Conservation (phyloP, 2,113 vertebrate genomes). For the Thymallus thymallus region DNA sequence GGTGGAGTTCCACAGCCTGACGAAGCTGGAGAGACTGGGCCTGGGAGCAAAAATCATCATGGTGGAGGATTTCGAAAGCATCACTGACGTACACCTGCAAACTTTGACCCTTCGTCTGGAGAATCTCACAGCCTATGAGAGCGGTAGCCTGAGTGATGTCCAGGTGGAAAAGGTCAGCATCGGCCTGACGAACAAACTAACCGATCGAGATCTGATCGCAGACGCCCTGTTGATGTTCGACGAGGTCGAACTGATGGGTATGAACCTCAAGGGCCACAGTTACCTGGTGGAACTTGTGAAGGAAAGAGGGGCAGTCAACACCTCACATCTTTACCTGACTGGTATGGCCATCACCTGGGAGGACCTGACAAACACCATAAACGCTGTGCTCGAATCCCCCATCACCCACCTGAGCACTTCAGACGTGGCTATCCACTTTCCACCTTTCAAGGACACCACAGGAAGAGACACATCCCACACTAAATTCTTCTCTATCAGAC, state of each 20-base stretch:
- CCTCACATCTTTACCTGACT: slow-evolving; percentile 67
- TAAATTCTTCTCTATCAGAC: slow-evolving; percentile 62
- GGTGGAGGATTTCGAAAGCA: slow-evolving; percentile 65
- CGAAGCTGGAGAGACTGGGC: slow-evolving; percentile 73
- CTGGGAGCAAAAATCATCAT: slow-evolving; percentile 72
- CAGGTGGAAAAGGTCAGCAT: slow-evolving; percentile 70
- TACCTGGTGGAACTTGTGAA: slow-evolving; percentile 41
- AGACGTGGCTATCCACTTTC: slow-evolving; percentile 36
- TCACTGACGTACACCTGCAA: slow-evolving; percentile 64
- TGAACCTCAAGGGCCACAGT: slow-evolving; percentile 9
- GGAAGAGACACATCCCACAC: slow-evolving; percentile 42
- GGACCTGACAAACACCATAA: slow-evolving; percentile 55
- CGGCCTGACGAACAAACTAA: slow-evolving; percentile 34
- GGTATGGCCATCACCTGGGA: slow-evolving; percentile 68
- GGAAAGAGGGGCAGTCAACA: slow-evolving; percentile 20
- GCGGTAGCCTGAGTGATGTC: slow-evolving; percentile 66
- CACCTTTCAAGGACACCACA: background rate
- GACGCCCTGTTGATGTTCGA: slow-evolving; percentile 68
- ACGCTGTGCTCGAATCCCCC: slow-evolving; percentile 61
- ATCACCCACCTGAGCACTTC: slow-evolving; percentile 65
- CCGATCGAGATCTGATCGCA: slow-evolving; percentile 47
- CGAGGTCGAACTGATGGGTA: slow-evolving; percentile 64
- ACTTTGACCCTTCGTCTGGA: slow-evolving; percentile 73
- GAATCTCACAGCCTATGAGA: slow-evolving; percentile 64
- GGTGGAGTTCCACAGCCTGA: slow-evolving; percentile 71